A percentile compares a stretch with the other conserved stretches of the same genome.
These are phyloP conservation scores for Drosophila albomicans DNA, from an alignment of 1,140 invertebrate species.

Conservation along the genomic window DNA sequence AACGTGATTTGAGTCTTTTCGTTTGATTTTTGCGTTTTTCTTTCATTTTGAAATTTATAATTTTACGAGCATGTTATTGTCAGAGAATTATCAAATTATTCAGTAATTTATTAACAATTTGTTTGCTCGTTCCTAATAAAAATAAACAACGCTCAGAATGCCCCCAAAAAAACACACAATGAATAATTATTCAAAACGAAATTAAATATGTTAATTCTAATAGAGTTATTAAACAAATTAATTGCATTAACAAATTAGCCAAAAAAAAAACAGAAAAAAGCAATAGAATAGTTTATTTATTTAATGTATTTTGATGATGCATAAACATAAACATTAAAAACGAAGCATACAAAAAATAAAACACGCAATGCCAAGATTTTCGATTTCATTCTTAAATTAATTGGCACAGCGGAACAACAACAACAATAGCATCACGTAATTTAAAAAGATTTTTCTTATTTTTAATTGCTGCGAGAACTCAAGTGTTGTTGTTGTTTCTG, in stretches of 20 bases:
- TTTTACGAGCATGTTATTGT: conserved; percentile 39
- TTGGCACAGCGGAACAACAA: conserved; percentile 57
- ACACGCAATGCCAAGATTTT: conserved; percentile 68
- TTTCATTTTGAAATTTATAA: conserved; percentile 19
- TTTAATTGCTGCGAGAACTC: conserved; percentile 36
- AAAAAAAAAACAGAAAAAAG: neutral
- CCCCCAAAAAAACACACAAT: no score
- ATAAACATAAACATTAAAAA: neutral
- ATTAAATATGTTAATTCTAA: neutral
- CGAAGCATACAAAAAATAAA: conserved; percentile 13
- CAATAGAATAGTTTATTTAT: neutral
- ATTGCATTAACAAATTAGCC: no score
- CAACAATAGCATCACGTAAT: conserved; percentile 58
- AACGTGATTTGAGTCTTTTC: conserved; percentile 56
- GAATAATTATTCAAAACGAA: no score
- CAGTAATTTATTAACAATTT: conserved; percentile 31
- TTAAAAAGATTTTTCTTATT: conserved; percentile 62
- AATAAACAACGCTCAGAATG: neutral
- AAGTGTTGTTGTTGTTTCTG: conserved; percentile 20
- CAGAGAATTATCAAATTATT: conserved; percentile 37
- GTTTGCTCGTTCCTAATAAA: neutral
- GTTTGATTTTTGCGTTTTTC: conserved; percentile 29
- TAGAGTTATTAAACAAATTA: neutral
- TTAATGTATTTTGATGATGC: no score
- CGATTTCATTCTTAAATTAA: conserved; percentile 82